phyloP scores from a whole-genome alignment of 2,113 vertebrate species.

The Macrotis lagotis region DNA sequence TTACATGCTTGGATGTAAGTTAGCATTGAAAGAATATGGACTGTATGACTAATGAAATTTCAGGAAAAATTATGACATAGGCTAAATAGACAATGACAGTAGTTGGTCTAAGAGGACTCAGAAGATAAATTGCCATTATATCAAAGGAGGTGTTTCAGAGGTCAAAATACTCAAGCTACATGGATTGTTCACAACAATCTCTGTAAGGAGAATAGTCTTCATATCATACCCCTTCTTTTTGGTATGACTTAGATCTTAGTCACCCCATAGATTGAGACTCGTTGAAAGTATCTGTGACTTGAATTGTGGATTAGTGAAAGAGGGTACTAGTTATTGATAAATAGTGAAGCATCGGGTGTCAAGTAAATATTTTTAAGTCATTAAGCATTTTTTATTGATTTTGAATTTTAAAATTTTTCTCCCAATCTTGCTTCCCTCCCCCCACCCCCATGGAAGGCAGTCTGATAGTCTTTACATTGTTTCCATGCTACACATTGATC shows the following conservation, averaged over 20 bases:
- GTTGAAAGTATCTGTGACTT: background rate
- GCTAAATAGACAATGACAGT: background rate
- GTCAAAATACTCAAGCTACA: background rate
- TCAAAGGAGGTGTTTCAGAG: background rate
- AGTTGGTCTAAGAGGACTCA: background rate
- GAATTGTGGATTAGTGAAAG: background rate
- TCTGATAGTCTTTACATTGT: too few species aligned
- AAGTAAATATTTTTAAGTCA: background rate
- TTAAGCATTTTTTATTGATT: too few species aligned
- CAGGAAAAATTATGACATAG: background rate
- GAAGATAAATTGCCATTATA: background rate
- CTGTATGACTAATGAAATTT: background rate
- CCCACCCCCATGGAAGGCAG: too few species aligned
- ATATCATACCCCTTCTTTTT: background rate
- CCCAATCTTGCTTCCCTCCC: too few species aligned
- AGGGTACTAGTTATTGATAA: background rate
- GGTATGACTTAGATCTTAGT: background rate
- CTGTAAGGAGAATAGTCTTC: background rate
- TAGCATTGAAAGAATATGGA: background rate
- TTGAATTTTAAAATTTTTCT: too few species aligned
- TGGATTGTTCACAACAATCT: background rate
- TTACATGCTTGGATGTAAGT: background rate
- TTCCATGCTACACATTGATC: too few species aligned
- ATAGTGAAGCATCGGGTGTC: background rate
- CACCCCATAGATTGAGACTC: background rate